These are phyloP conservation scores for Galaxias olidus DNA, from an alignment of 2,797 vertebrate genomes.

Conservation along the genomic window DNA sequence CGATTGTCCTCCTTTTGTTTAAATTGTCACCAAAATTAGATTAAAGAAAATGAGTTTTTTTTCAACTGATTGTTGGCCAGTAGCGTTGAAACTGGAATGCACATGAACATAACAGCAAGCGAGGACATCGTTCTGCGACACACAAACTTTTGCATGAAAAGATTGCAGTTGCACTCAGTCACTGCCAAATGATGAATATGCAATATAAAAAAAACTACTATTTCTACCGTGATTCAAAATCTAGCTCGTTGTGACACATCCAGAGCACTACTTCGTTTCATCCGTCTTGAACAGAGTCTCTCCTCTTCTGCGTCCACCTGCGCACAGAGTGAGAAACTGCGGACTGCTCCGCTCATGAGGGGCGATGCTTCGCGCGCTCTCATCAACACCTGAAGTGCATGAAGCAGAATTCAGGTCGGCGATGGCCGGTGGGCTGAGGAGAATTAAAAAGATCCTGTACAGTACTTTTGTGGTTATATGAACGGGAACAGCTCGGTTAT, in stretches of 20 bases:
- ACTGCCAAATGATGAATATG: constrained; percentile 8
- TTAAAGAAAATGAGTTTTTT: constrained; percentile 46
- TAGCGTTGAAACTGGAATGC: constrained; percentile 54
- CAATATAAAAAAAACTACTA: background rate
- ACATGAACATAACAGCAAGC: constrained; percentile 43
- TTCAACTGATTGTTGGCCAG: constrained; percentile 52
- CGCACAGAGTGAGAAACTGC: constrained; percentile 59
- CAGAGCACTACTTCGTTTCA: constrained; percentile 25
- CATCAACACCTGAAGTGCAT: constrained; percentile 23
- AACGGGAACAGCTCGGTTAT: too few relatives aligned
- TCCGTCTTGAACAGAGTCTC: constrained; percentile 44
- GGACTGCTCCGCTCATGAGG: constrained; percentile 53
- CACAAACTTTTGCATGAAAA: constrained; percentile 57
- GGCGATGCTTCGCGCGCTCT: constrained; percentile 51
- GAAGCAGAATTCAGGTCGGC: too few relatives aligned
- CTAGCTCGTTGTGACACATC: constrained; percentile 23
- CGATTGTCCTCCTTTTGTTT: constrained; percentile 41
- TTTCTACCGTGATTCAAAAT: too few relatives aligned
- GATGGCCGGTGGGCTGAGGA: too few relatives aligned
- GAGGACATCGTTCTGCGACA: constrained; percentile 45
- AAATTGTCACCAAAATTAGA: constrained; percentile 40
- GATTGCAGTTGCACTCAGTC: constrained; percentile 21
- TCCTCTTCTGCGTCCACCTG: constrained; percentile 58
- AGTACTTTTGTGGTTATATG: too few relatives aligned
- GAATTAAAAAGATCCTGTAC: too few relatives aligned